Evolutionary conservation across 2,888 invertebrate genomes (phyloP).

Genomic region (Heliconius erato): DNA sequence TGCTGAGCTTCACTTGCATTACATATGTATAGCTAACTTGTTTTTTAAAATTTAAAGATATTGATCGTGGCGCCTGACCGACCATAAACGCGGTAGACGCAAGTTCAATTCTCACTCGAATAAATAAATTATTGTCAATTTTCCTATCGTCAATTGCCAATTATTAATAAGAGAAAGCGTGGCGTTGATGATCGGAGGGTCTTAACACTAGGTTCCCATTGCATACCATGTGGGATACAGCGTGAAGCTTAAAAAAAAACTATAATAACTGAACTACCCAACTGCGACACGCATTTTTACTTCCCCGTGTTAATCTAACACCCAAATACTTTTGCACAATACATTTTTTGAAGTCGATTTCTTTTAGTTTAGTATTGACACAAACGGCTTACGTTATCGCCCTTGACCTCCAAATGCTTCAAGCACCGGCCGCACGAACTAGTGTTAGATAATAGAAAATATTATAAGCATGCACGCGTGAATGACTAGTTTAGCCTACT

Average conservation of each 20-base stretch:
- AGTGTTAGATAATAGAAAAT: constrained; percentile 17
- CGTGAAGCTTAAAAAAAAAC: not conserved
- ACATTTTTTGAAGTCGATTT: not conserved
- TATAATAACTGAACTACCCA: not conserved
- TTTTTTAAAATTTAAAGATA: too few species aligned
- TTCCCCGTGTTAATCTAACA: not conserved
- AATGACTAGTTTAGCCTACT: not conserved
- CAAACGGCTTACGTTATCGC: constrained; percentile 25
- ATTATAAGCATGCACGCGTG: not conserved
- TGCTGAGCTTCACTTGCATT: too few species aligned
- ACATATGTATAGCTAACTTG: too few species aligned
- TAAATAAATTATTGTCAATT: too few species aligned
- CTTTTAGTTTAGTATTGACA: constrained; percentile 5
- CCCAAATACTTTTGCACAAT: not conserved
- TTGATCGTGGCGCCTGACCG: too few species aligned
- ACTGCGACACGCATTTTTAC: not conserved
- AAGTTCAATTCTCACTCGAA: too few species aligned
- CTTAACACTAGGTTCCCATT: not conserved
- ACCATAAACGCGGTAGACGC: too few species aligned
- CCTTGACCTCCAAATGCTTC: constrained; percentile 38
- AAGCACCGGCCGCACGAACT: constrained; percentile 27
- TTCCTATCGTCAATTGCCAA: too few species aligned
- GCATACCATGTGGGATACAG: not conserved
- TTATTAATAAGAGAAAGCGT: not conserved
- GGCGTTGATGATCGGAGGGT: not conserved